phyloP scores from a whole-genome alignment of 2,888 invertebrate genomes.

The Pelosia muscerda region DNA sequence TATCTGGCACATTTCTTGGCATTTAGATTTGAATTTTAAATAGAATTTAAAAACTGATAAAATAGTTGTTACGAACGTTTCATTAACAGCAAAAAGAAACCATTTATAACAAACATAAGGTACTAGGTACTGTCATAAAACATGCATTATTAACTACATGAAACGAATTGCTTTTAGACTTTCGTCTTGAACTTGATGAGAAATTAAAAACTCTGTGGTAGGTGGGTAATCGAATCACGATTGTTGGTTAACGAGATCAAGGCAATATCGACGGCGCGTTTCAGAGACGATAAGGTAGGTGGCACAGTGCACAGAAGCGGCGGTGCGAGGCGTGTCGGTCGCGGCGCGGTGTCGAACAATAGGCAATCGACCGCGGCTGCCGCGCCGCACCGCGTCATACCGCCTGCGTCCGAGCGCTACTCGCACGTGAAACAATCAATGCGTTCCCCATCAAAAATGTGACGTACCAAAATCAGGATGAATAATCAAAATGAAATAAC shows the following conservation, averaged over 20 bases:
- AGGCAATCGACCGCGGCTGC: slow-evolving; percentile 75
- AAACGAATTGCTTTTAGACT: slow-evolving; percentile 49
- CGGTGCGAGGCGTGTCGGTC: slow-evolving; percentile 83
- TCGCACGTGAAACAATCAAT: slow-evolving; percentile 50
- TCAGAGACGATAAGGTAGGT: slow-evolving; percentile 77
- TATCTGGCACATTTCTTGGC: background rate
- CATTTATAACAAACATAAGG: slow-evolving; percentile 31
- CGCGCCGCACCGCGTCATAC: slow-evolving; percentile 54
- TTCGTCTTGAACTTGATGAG: slow-evolving; percentile 54
- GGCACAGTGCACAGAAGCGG: slow-evolving; percentile 67
- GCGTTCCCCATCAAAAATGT: slow-evolving; percentile 42
- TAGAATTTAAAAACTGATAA: background rate
- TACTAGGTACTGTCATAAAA: slow-evolving; percentile 38
- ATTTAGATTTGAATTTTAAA: background rate
- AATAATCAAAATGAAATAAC: slow-evolving; percentile 37
- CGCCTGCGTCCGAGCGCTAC: slow-evolving; percentile 47
- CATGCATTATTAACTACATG: slow-evolving; percentile 50
- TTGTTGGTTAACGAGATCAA: slow-evolving; percentile 81
- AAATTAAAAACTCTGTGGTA: slow-evolving; percentile 70
- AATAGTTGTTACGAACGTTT: background rate
- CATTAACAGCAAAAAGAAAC: background rate
- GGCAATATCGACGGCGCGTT: slow-evolving; percentile 72
- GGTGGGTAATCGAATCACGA: slow-evolving; percentile 75
- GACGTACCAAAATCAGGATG: slow-evolving; percentile 35
- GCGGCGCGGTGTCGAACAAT: slow-evolving; percentile 80